These are phyloP conservation scores for Syngnathus typhle DNA, from an alignment of 2,113 vertebrate species.

Conservation along the genomic window DNA sequence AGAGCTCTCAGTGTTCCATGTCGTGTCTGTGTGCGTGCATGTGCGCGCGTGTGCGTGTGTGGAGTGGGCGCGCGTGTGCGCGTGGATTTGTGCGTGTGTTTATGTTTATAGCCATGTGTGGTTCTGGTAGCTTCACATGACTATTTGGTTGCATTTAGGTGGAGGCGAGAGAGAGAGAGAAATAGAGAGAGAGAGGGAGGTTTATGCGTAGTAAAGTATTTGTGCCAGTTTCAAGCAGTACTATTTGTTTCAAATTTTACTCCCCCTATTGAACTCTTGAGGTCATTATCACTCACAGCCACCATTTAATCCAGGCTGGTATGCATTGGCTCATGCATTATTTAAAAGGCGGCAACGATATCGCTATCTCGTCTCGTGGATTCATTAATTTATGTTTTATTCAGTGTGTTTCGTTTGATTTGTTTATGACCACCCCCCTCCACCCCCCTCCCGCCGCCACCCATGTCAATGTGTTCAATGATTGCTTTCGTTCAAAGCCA, in stretches of 20 bases:
- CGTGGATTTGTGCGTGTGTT: constrained; percentile 25
- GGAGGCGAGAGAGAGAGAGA: not conserved
- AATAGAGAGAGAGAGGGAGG: not conserved
- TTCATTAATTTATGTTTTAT: constrained; percentile 21
- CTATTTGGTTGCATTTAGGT: constrained; percentile 40
- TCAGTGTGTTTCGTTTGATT: constrained; percentile 21
- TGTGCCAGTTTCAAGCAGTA: constrained; percentile 57
- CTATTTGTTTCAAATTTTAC: constrained; percentile 14
- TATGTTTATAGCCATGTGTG: constrained; percentile 33
- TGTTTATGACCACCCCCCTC: constrained; percentile 24
- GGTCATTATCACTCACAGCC: constrained; percentile 27
- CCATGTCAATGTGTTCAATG: constrained; percentile 1
- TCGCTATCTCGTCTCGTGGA: constrained; percentile 20
- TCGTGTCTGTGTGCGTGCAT: constrained; percentile 19
- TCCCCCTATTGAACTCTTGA: constrained; percentile 29
- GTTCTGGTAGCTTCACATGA: constrained; percentile 49
- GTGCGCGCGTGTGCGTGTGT: constrained; percentile 29
- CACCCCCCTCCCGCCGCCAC: not conserved
- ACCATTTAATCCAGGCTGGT: constrained; percentile 25
- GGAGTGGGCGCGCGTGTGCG: constrained; percentile 27
- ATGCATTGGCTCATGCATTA: constrained; percentile 46
- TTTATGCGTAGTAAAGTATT: constrained; percentile 21
- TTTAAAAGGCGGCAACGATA: constrained; percentile 33
- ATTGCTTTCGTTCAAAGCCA: constrained; percentile 9
- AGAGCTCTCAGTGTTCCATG: constrained; percentile 4